Conservation (phyloP, 2,888 invertebrate species). For the Onthophagus sagittarius region DNA sequence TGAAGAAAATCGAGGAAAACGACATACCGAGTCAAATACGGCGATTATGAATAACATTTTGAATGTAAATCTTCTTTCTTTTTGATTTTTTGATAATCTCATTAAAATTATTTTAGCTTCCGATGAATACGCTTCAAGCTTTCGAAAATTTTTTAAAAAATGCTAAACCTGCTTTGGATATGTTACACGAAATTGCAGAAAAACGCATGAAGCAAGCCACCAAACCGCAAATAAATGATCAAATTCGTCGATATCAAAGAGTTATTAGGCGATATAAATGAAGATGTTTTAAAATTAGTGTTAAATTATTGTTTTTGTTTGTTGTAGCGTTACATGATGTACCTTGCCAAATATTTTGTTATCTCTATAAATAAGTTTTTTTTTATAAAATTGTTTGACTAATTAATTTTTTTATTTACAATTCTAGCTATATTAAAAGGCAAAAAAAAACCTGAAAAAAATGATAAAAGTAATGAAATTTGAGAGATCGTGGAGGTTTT, state of each 20-base stretch:
- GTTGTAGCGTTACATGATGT: background rate
- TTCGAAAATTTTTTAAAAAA: conserved; percentile 44
- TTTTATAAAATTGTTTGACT: too few species aligned
- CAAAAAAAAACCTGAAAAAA: too few species aligned
- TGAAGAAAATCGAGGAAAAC: conserved; percentile 37
- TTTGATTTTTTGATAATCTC: background rate
- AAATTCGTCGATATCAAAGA: background rate
- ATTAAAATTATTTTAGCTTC: conserved; percentile 39
- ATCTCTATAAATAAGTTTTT: background rate
- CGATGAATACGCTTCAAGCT: conserved; percentile 43
- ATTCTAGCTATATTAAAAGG: too few species aligned
- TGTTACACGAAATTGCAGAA: conserved; percentile 37
- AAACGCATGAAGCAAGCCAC: conserved; percentile 16
- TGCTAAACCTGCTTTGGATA: conserved; percentile 40
- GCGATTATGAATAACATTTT: conserved; percentile 43
- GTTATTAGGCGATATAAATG: background rate
- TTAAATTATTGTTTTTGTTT: background rate
- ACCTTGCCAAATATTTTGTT: background rate
- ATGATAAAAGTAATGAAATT: too few species aligned
- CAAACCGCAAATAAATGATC: background rate
- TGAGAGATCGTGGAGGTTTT: too few species aligned
- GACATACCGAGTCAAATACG: conserved; percentile 40
- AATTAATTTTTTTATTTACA: too few species aligned
- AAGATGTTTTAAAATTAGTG: background rate
- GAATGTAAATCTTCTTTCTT: conserved; percentile 40